Conservation (phyloP, 2,113 vertebrate genomes). For the Lethenteron reissneri region DNA sequence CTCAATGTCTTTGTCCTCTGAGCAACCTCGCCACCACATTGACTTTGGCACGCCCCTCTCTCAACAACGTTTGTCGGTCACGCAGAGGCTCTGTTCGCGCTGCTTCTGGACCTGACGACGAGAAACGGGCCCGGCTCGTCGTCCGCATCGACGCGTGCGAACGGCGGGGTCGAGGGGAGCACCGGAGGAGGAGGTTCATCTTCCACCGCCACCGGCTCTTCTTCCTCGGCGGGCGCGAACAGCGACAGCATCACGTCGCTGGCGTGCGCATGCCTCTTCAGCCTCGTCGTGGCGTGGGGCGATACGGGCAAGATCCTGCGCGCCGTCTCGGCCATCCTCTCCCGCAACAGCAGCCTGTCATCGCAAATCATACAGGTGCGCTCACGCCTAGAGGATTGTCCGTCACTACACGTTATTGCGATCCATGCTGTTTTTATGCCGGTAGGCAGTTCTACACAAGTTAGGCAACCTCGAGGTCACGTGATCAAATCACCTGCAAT, state of each 20-base stretch:
- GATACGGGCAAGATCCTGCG: slow-evolving; percentile 86
- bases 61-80: slow-evolving; percentile 15
- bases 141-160: no score
- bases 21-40: no score
- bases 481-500: no score
- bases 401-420: no score
- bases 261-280: slow-evolving; percentile 94
- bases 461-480: no score
- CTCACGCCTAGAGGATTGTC: no score
- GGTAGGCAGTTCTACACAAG: no score
- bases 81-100: slow-evolving; percentile 80
- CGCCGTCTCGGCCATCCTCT: slow-evolving; percentile 90
- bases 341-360: slow-evolving; percentile 93
- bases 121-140: slow-evolving; percentile 41
- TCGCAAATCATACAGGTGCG: slow-evolving; percentile 81
- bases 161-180: no score
- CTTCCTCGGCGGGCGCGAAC: neutral
- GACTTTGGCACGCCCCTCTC: neutral
- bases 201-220: no score
- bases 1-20: no score
- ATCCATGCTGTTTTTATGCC: no score
- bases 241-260: slow-evolving; percentile 22
- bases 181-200: no score
- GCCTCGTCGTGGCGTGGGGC: slow-evolving; percentile 88
- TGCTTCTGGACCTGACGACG: slow-evolving; percentile 85